Percentiles rank a stretch among this genome's conserved stretches.
Evolutionary conservation across 2,888 invertebrate genomes (phyloP).

Genomic region (Thymelicus sylvestris): DNA sequence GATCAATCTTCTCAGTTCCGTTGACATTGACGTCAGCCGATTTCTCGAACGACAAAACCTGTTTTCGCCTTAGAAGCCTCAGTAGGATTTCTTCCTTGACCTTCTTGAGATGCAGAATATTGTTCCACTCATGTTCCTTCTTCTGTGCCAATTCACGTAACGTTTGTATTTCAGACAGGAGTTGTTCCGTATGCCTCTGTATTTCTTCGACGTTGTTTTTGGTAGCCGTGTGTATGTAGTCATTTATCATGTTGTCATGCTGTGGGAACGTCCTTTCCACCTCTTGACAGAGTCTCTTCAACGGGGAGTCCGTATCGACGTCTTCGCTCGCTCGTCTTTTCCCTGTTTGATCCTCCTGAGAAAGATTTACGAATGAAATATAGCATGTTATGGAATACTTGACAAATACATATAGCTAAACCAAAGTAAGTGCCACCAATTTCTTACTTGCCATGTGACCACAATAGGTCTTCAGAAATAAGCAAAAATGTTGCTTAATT

Average conservation of each 20-base stretch:
- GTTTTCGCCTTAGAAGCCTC: slow-evolving; percentile 88
- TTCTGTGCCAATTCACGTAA: slow-evolving; percentile 90
- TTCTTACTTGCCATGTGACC: no score
- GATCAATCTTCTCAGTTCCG: slow-evolving; percentile 68
- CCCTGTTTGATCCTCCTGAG: slow-evolving; percentile 69
- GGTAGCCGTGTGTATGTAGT: slow-evolving; percentile 86
- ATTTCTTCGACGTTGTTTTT: slow-evolving; percentile 86
- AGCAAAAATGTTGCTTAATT: no score
- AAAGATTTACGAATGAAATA: slow-evolving; percentile 10
- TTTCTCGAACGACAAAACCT: slow-evolving; percentile 83
- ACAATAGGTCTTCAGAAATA: no score
- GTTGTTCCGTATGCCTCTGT: slow-evolving; percentile 86
- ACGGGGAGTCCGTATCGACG: slow-evolving; percentile 74
- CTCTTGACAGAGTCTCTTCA: slow-evolving; percentile 80
- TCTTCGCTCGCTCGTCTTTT: slow-evolving; percentile 74
- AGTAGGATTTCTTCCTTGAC: slow-evolving; percentile 92
- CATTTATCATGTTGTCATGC: slow-evolving; percentile 85
- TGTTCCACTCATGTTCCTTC: slow-evolving; percentile 95
- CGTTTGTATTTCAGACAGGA: slow-evolving; percentile 88
- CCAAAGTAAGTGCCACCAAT: no score
- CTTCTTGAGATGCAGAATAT: slow-evolving; percentile 91
- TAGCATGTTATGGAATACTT: not conserved
- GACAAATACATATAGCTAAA: no score
- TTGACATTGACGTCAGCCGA: slow-evolving; percentile 63
- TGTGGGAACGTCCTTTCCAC: slow-evolving; percentile 80